A percentile compares a stretch with the other conserved stretches of the same genome.
These are phyloP conservation scores for Drosophila niveifrons DNA, from an alignment of 2,888 invertebrate genomes.

Conservation along the genomic window DNA sequence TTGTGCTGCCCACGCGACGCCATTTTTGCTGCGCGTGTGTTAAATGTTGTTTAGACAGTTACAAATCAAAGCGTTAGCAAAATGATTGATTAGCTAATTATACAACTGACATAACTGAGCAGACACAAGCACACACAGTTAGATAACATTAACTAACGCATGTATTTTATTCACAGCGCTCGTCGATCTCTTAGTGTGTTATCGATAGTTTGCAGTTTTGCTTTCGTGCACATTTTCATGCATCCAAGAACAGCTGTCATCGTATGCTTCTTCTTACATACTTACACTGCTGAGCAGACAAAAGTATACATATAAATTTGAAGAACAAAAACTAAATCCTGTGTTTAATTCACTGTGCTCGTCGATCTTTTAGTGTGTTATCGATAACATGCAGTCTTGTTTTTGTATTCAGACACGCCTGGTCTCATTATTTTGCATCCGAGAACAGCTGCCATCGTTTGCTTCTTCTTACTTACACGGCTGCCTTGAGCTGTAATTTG, in stretches of 20 bases:
- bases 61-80: slow-evolving; percentile 3
- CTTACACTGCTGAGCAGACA: slow-evolving; percentile 30
- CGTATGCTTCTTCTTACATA: slow-evolving; percentile 22
- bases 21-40: not conserved
- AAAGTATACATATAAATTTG: too few species aligned
- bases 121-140: not conserved
- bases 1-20: not conserved
- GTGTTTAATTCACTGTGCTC: too few species aligned
- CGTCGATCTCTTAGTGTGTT: not conserved
- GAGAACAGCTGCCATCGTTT: slow-evolving; percentile 27
- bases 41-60: slow-evolving; percentile 2
- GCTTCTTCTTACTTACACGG: slow-evolving; percentile 29
- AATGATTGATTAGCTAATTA: slow-evolving; percentile 7
- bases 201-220: not conserved
- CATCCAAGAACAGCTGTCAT: slow-evolving; percentile 28
- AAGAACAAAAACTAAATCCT: too few species aligned
- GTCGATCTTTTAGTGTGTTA: not conserved
- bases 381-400: not conserved
- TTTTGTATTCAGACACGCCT: not conserved
- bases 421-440: slow-evolving; percentile 2
- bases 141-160: not conserved
- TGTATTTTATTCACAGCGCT: not conserved
- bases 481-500: slow-evolving; percentile 65
- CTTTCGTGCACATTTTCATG: not conserved
- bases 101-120: slow-evolving; percentile 4